Base-by-base conservation (phyloP, 1,140 invertebrate species). In the Stegodyphus dumicola region DNA sequence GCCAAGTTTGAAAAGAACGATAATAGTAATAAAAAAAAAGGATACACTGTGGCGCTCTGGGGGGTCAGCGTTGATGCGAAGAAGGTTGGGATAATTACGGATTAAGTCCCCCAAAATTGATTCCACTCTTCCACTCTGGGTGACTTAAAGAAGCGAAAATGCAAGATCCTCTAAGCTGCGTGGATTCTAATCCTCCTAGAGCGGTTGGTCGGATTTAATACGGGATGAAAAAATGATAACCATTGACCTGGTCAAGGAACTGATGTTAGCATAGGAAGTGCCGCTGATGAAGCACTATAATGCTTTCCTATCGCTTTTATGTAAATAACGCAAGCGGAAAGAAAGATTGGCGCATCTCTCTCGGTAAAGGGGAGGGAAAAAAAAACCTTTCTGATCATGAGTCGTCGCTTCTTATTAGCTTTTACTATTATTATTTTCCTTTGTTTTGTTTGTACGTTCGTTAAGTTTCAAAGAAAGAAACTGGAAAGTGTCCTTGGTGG, bases 51-150 rank as follows among this genome's bases (percentile, higher is more conserved):
- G 52, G 9, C 67, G 2, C 18, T 2, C 17, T 49, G 15, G 13
- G 67, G 67, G 77, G 77, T 80, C 77, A 80, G 15, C 9, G 64
- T 49, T 78, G 65, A 69, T 60, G 56, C 9, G 56, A 9, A 10
- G 56, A 60, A 71, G 67, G 52, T 65, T 49, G 13, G 67, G 52
- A 80, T 80, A 80, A 80, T 80, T 71, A 70, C 67, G 77, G 67
- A 71, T 80, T 71, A 71, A 71, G 52, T n/a, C 52, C 15, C 52
- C 7, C 53, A 78, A 80, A 80, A 80, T 80, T 80, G 77, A 80
- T 80, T 80, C 67, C 48, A 6, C 10, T 71, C 64, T 13, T 49
- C n/a, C n/a, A 53, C 13, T 7, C 17, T 11, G 5, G 17, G 15
- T 67, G 65, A 65, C 52, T 49, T 49, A 65, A 77, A 77, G 33